Conservation (phyloP, 1,140 invertebrate genomes). For the Anastatus disparis region DNA sequence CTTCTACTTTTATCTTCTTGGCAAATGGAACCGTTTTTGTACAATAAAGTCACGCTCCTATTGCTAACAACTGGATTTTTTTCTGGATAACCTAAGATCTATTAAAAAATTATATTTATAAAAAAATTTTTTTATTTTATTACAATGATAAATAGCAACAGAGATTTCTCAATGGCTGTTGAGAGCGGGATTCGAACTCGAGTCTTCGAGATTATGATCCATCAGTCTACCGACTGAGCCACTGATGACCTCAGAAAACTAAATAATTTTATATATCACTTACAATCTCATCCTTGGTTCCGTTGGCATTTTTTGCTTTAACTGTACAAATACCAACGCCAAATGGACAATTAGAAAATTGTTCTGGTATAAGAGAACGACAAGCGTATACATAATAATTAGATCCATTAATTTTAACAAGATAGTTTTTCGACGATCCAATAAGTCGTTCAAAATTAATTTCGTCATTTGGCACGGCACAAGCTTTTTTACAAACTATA, state of each 20-base stretch:
- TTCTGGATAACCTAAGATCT: no score
- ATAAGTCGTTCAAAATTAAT: background rate
- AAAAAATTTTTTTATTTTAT: no score
- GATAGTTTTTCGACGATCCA: background rate
- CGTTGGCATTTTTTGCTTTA: background rate
- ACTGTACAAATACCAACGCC: background rate
- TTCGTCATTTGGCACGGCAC: background rate
- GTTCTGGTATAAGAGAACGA: background rate
- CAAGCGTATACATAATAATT: background rate
- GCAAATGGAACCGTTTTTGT: background rate
- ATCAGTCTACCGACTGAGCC: no score
- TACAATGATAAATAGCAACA: no score
- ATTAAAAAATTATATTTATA: no score
- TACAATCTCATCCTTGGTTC: background rate
- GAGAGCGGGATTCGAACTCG: no score
- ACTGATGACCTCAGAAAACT: no score
- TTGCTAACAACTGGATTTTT: background rate
- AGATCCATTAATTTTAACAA: background rate
- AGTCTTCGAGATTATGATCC: no score
- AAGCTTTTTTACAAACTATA: background rate
- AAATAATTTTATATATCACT: no score
- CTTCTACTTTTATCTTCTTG: background rate
- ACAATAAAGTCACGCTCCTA: background rate
- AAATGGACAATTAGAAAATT: background rate
- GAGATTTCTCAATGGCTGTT: no score